Evolutionary conservation across 1,140 invertebrate species (phyloP).

Genomic region (Drosophila melanogaster): Release_6_plus_ISO1_MT NC_004354.4:9507001-9507500

Average conservation of each 20-base stretch:
- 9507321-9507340: no score
- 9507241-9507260: conserved; percentile 77
- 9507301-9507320: background rate
- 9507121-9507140: conserved; percentile 78
- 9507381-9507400: no score
- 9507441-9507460: background rate
- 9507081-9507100: conserved; percentile 83
- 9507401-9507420: background rate
- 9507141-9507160: conserved; percentile 87
- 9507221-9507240: conserved; percentile 88
- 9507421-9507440: background rate
- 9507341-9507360: background rate
- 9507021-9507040: background rate
- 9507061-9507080: conserved; percentile 39
- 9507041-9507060: conserved; percentile 1
- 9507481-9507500: background rate
- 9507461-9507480: background rate
- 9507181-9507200: conserved; percentile 92
- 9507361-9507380: background rate
- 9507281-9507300: background rate
- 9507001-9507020: background rate
- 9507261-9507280: conserved; percentile 46
- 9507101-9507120: conserved; percentile 76
- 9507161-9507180: conserved; percentile 94
- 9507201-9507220: conserved; percentile 89